Percentiles rank a stretch among this genome's conserved stretches.
Conservation (phyloP, 2,888 invertebrate genomes). For the Macropis europaea region DNA sequence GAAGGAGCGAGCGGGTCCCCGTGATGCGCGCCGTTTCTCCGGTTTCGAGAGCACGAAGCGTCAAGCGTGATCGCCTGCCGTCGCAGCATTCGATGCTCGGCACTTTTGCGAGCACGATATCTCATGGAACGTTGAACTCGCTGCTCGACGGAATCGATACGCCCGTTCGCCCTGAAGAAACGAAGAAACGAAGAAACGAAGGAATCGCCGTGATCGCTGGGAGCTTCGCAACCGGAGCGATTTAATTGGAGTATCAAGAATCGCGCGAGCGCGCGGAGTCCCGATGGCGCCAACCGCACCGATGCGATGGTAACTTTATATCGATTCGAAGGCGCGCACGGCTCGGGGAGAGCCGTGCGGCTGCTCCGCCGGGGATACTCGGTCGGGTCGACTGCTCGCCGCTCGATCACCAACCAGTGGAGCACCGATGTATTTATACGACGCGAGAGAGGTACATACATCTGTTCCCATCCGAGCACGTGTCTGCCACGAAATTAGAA, state of each 20-base stretch:
- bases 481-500: slow-evolving; percentile 72
- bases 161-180: too few species aligned
- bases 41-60: too few species aligned
- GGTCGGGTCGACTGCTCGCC: slow-evolving; percentile 58
- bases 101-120: too few species aligned
- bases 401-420: slow-evolving; percentile 61
- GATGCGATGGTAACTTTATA: slow-evolving; percentile 73
- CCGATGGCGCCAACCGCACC: slow-evolving; percentile 66
- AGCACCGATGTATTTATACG: slow-evolving; percentile 71
- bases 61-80: too few species aligned
- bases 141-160: too few species aligned
- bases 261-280: slow-evolving; percentile 47
- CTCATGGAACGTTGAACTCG: too few species aligned
- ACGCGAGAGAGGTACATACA: slow-evolving; percentile 61
- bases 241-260: slow-evolving; percentile 28
- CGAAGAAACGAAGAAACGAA: too few species aligned
- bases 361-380: neutral
- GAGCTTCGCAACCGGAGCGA: too few species aligned
- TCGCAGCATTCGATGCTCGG: too few species aligned
- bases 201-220: too few species aligned
- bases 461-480: slow-evolving; percentile 74
- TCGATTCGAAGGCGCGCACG: slow-evolving; percentile 50
- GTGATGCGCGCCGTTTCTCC: too few species aligned
- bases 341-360: slow-evolving; percentile 21
- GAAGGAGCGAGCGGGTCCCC: too few species aligned